phyloP scores from a whole-genome alignment of 2,888 invertebrate species.

The Lochmaea capreae region DNA sequence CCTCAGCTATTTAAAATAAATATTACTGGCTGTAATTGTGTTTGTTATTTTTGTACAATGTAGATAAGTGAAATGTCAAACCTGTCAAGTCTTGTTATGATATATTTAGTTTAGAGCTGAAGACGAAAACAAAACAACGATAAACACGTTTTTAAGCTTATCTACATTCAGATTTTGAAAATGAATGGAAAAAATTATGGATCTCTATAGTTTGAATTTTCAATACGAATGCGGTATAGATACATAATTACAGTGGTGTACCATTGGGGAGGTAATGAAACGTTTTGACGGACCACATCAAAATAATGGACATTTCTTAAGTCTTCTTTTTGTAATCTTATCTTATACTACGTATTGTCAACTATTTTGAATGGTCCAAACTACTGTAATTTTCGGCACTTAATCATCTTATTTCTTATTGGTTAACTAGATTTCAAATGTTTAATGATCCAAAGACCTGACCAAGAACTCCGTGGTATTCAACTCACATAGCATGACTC shows the following conservation, averaged over 20 bases:
- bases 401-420: too few species aligned
- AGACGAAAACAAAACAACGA: neutral
- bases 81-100: neutral
- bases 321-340: too few species aligned
- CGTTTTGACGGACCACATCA: neutral
- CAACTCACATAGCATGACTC: too few species aligned
- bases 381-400: too few species aligned
- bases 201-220: neutral
- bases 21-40: neutral
- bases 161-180: neutral
- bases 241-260: neutral
- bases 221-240: neutral
- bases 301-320: too few species aligned
- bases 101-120: neutral
- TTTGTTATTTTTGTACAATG: slow-evolving; percentile 6
- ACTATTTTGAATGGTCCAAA: too few species aligned
- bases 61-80: slow-evolving; percentile 12
- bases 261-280: too few species aligned
- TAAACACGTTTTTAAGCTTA: neutral
- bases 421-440: too few species aligned
- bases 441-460: too few species aligned
- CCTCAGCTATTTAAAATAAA: too few species aligned
- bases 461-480: too few species aligned
- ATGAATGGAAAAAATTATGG: neutral
- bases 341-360: too few species aligned